Evolutionary conservation across 2,888 invertebrate genomes (phyloP).

Genomic region (Cosmia trapezina): DNA sequence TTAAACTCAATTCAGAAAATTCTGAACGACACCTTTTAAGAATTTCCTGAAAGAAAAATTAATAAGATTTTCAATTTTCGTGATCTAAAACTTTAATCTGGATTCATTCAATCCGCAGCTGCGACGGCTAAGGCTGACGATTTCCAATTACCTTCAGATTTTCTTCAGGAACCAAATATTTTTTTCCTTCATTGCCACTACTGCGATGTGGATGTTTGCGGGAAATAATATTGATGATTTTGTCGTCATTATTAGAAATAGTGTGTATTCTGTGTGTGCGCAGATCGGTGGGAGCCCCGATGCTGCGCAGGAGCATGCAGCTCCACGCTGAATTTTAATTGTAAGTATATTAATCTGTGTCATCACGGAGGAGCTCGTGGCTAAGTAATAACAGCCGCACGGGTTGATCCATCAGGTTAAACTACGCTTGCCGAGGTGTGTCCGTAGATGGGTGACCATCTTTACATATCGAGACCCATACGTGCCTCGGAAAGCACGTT

Average conservation of each 20-base stretch:
- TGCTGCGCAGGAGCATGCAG: not conserved
- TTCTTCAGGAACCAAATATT: not conserved
- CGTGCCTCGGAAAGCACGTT: no score
- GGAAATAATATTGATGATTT: no score
- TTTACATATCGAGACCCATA: no score
- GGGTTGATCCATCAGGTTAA: no score
- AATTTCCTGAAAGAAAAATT: slow-evolving; percentile 10
- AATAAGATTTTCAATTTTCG: slow-evolving; percentile 10
- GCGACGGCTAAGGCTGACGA: not conserved
- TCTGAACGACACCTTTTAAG: not conserved
- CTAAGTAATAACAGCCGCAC: no score
- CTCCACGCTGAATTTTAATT: not conserved
- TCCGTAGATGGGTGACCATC: no score
- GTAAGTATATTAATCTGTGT: not conserved
- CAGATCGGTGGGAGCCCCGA: no score
- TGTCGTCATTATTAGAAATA: no score
- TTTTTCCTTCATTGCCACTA: not conserved
- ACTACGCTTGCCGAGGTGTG: no score
- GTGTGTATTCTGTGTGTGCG: no score
- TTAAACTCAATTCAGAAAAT: no score
- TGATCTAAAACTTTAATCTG: slow-evolving; percentile 15
- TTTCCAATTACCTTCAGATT: not conserved
- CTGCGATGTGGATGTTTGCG: not conserved
- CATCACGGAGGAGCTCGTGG: no score
- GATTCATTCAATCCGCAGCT: slow-evolving; percentile 16